Conservation (phyloP, 2,888 invertebrate genomes). For the Oxyscelio sp. region DNA sequence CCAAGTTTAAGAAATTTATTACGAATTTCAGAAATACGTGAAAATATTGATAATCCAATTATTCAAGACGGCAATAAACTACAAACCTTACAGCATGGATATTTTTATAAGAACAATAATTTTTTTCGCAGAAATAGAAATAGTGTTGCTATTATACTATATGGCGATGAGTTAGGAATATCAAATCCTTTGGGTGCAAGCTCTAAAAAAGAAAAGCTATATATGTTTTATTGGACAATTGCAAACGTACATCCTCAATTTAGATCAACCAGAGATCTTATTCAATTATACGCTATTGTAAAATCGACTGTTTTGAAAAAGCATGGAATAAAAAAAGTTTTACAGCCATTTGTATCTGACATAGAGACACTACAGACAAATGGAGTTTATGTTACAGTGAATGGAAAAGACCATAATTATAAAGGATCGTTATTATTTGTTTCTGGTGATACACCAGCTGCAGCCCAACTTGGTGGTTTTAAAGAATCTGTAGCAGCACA, state of each 20-base stretch:
- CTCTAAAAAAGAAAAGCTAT: conserved; percentile 71
- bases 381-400: not conserved
- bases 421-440: not conserved
- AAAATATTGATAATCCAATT: conserved; percentile 51
- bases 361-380: conserved; percentile 52
- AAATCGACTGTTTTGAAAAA: conserved; percentile 58
- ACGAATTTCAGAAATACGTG: conserved; percentile 63
- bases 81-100: conserved; percentile 72
- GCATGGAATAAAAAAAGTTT: conserved; percentile 5
- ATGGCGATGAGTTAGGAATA: conserved; percentile 75
- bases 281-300: conserved; percentile 15
- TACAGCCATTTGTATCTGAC: conserved; percentile 59
- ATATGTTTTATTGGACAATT: conserved; percentile 76
- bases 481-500: not conserved
- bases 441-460: not conserved
- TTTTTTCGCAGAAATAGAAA: conserved; percentile 65
- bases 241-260: conserved; percentile 70
- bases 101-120: conserved; percentile 65
- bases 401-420: not conserved
- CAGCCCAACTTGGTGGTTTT: not conserved
- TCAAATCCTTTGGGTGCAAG: too few relatives aligned
- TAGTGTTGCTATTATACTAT: conserved; percentile 72
- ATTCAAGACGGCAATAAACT: conserved; percentile 26
- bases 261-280: not conserved
- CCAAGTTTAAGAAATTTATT: conserved; percentile 61